phyloP scores from a whole-genome alignment of 2,797 vertebrate species.

The Falco naumanni region DNA sequence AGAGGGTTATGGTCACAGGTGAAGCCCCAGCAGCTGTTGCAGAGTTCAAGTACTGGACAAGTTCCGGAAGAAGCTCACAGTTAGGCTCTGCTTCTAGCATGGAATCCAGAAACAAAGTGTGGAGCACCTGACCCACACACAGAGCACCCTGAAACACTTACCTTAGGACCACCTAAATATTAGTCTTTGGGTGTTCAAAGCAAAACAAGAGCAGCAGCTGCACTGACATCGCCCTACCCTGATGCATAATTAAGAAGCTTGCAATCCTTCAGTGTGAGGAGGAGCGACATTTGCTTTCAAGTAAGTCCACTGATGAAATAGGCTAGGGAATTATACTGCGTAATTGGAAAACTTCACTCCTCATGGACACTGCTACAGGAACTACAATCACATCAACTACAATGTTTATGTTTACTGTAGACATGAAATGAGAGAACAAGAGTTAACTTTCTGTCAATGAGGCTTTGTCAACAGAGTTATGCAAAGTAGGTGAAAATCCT shows the following conservation, averaged over 20 bases:
- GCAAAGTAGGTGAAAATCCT: neutral
- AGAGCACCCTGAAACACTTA: neutral
- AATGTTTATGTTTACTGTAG: neutral
- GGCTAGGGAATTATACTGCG: neutral
- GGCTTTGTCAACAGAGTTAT: neutral
- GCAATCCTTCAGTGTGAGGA: neutral
- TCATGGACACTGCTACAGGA: neutral
- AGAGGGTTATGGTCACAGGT: neutral
- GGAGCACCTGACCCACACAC: neutral
- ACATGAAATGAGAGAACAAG: neutral
- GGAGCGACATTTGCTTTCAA: neutral
- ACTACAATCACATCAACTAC: neutral
- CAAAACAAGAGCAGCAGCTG: neutral
- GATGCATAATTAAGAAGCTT: fast-evolving
- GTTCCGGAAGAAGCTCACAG: neutral
- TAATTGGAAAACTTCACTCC: fast-evolving
- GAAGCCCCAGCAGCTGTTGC: neutral
- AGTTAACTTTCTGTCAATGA: neutral
- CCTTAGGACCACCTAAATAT: neutral
- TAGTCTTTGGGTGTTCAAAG: neutral
- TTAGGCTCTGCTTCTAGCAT: neutral
- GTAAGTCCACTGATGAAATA: neutral
- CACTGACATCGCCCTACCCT: no score
- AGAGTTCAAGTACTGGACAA: neutral
- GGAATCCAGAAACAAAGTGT: fast-evolving